These are phyloP conservation scores for Paedocypris micromegethes DNA, from an alignment of 2,797 vertebrate genomes.

Conservation along the genomic window DNA sequence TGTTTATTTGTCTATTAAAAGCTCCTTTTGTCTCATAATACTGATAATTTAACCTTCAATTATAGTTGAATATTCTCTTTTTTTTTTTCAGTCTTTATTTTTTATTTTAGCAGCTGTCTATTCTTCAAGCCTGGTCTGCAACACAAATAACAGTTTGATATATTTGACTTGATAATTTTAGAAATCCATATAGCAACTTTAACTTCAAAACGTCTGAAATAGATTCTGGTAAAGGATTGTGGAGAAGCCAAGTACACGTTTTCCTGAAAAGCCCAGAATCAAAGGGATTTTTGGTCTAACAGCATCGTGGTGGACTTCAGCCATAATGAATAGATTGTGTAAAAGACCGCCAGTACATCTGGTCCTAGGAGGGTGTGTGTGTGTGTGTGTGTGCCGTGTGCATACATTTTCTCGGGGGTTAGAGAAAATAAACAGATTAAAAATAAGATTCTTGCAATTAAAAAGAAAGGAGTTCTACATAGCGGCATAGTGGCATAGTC, in stretches of 20 bases:
- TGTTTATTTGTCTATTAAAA: too few relatives aligned
- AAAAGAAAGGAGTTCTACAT: too few relatives aligned
- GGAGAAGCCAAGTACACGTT: constrained; percentile 5
- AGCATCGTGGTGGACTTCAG: constrained; percentile 18
- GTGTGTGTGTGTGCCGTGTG: background rate
- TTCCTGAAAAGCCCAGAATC: constrained; percentile 21
- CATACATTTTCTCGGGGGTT: too few relatives aligned
- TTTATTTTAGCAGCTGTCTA: too few relatives aligned
- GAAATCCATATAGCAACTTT: background rate
- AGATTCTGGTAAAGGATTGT: constrained; percentile 5
- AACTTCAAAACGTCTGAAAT: constrained; percentile 9
- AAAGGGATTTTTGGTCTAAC: constrained; percentile 22
- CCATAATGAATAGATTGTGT: constrained; percentile 16
- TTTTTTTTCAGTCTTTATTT: too few relatives aligned
- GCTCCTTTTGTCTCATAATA: too few relatives aligned
- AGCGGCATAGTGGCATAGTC: too few relatives aligned
- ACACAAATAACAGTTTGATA: constrained; percentile 1
- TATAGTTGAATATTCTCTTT: too few relatives aligned
- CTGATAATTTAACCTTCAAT: too few relatives aligned
- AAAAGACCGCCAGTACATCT: constrained; percentile 10
- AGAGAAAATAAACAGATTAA: too few relatives aligned
- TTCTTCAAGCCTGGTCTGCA: background rate
- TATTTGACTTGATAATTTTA: background rate
- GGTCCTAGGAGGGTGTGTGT: background rate
- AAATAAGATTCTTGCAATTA: too few relatives aligned